Conservation (phyloP, 1,140 invertebrate species). For the Drosophila novamexicana region DNA sequence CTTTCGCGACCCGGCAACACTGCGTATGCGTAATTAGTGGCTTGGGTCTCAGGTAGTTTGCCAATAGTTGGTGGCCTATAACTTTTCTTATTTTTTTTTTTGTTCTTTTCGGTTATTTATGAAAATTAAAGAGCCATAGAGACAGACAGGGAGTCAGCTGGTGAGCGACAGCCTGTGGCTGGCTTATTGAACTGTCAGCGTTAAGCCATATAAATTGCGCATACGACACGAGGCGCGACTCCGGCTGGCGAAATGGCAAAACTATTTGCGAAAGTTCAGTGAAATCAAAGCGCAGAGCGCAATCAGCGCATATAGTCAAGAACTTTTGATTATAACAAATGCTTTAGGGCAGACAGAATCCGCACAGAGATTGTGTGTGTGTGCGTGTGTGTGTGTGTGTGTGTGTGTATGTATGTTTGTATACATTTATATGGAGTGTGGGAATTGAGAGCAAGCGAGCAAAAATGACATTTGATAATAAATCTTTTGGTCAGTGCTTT, state of each 20-base stretch:
- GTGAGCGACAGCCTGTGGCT: constrained; percentile 17
- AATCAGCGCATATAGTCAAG: constrained; percentile 59
- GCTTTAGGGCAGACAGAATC: constrained; percentile 50
- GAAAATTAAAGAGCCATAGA: constrained; percentile 68
- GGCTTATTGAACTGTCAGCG: constrained; percentile 80
- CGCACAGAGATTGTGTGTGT: constrained; percentile 1
- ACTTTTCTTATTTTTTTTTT: constrained; percentile 20
- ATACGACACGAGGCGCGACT: constrained; percentile 36
- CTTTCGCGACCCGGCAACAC: constrained; percentile 56
- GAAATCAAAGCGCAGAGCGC: constrained; percentile 64
- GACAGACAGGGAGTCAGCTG: background rate
- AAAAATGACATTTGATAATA: constrained; percentile 73
- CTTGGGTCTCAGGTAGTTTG: constrained; percentile 55
- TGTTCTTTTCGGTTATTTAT: constrained; percentile 63
- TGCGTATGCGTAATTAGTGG: constrained; percentile 80
- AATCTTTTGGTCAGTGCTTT: constrained; percentile 69
- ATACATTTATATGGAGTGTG: background rate
- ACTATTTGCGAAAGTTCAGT: constrained; percentile 71
- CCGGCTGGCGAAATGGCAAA: constrained; percentile 46
- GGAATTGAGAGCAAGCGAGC: constrained; percentile 11
- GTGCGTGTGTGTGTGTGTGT: background rate
- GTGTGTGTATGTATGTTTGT: background rate
- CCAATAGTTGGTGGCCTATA: constrained; percentile 52
- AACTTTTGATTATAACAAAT: constrained; percentile 82
- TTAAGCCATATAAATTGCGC: constrained; percentile 79